Evolutionary conservation across 1,140 invertebrate species (phyloP).

Genomic region (Lepeophtheirus salmonis): DNA sequence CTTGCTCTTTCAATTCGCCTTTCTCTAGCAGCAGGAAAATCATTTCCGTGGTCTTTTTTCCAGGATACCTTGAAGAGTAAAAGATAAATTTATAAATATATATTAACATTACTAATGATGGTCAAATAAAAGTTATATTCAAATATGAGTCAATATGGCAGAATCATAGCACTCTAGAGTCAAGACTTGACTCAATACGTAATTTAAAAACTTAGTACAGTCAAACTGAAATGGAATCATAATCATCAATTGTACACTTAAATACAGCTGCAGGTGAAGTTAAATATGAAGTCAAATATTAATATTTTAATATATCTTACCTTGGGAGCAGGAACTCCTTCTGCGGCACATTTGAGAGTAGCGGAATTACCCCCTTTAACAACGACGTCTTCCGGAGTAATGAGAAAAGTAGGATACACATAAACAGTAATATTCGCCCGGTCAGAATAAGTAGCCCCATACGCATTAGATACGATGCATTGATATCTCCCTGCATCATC

Average conservation of each 20-base stretch:
- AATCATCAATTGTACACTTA: no score
- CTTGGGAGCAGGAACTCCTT: conserved; percentile 64
- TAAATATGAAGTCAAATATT: no score
- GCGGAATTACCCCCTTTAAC: conserved; percentile 66
- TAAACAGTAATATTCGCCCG: conserved; percentile 59
- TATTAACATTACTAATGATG: no score
- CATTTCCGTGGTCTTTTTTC: conserved; percentile 81
- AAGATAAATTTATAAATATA: conserved; percentile 31
- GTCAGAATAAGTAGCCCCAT: conserved; percentile 67
- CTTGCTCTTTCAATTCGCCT: conserved; percentile 59
- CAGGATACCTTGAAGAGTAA: conserved; percentile 31
- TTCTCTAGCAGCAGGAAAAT: conserved; percentile 84
- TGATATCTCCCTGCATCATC: conserved; percentile 69
- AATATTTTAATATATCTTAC: no score
- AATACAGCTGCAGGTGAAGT: no score
- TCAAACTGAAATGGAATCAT: no score
- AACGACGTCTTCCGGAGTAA: conserved; percentile 62
- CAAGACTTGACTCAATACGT: no score
- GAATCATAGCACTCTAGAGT: no score
- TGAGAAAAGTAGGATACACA: conserved; percentile 66
- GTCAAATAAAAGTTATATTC: no score
- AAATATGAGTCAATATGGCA: no score
- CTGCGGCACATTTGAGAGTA: conserved; percentile 69
- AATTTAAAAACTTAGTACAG: no score
- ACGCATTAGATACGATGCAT: conserved; percentile 71